Conservation (phyloP, 2,113 vertebrate genomes). For the Coturnix japonica region DNA sequence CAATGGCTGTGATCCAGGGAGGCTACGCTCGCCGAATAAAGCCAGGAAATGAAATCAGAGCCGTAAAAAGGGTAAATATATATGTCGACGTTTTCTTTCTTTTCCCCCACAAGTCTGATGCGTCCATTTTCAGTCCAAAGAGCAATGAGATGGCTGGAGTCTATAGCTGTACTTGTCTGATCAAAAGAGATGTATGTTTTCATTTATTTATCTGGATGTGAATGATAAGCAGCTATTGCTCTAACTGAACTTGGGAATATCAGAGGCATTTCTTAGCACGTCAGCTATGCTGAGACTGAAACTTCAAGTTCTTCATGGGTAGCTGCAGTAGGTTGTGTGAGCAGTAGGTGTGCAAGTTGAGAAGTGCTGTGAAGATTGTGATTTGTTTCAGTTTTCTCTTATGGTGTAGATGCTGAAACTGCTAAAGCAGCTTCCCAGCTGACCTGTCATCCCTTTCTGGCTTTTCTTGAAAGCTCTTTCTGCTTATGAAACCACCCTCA, state of each 20-base stretch:
- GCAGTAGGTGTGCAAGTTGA: not conserved
- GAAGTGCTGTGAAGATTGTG: not conserved
- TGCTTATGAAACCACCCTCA: not conserved
- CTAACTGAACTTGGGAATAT: not conserved
- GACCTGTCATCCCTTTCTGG: not conserved
- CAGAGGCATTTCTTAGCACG: not conserved
- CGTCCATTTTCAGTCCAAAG: not conserved
- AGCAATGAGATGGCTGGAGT: not conserved
- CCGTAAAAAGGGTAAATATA: slow-evolving; percentile 83
- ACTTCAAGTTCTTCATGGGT: not conserved
- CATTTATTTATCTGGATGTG: not conserved
- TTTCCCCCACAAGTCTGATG: not conserved
- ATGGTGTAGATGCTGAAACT: not conserved
- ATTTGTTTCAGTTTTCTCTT: not conserved
- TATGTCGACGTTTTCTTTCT: not conserved
- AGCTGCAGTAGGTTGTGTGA: not conserved
- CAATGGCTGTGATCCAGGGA: slow-evolving; percentile 94
- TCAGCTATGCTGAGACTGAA: not conserved
- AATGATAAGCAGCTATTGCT: not conserved
- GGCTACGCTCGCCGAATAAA: slow-evolving; percentile 90
- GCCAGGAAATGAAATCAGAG: slow-evolving; percentile 85
- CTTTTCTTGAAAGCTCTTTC: not conserved
- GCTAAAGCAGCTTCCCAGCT: not conserved
- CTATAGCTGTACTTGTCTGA: not conserved
- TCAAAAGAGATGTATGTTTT: not conserved